Conservation (phyloP, 2,888 invertebrate species). For the Tetragnatha montana region DNA sequence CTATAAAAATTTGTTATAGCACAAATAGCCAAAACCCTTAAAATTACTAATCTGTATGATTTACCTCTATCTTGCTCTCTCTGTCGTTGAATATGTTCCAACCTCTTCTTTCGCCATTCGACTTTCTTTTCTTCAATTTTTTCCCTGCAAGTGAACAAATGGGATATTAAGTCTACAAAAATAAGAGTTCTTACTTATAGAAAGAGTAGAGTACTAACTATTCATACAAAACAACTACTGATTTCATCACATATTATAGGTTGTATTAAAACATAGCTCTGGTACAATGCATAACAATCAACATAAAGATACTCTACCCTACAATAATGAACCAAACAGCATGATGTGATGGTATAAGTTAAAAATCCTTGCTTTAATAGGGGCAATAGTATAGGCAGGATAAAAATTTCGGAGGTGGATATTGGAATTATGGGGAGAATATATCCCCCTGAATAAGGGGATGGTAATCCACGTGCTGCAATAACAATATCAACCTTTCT, state of each 20-base stretch:
- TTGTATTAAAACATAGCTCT: too few relatives aligned
- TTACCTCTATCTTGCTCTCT: constrained; percentile 77
- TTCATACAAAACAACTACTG: not conserved
- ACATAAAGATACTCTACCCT: too few relatives aligned
- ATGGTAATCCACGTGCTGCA: too few relatives aligned
- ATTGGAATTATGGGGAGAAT: too few relatives aligned
- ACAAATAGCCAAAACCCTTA: constrained; percentile 63
- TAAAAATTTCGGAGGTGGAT: too few relatives aligned
- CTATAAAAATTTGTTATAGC: not conserved
- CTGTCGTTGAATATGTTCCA: constrained; percentile 50
- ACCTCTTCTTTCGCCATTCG: constrained; percentile 71
- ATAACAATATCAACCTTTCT: too few relatives aligned
- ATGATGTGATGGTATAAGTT: not conserved
- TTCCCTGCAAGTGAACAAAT: constrained; percentile 17
- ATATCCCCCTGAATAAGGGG: too few relatives aligned
- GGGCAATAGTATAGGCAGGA: too few relatives aligned
- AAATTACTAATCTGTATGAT: constrained; percentile 76
- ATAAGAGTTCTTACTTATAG: too few relatives aligned
- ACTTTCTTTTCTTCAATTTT: constrained; percentile 59
- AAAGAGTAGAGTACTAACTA: not conserved
- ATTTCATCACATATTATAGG: not conserved
- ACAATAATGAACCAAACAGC: not conserved
- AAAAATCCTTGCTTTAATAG: too few relatives aligned
- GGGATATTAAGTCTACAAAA: too few relatives aligned
- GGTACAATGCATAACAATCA: not conserved